These are phyloP conservation scores for Odontamblyopus rebecca DNA, from an alignment of 2,797 vertebrate genomes.

Conservation along the genomic window DNA sequence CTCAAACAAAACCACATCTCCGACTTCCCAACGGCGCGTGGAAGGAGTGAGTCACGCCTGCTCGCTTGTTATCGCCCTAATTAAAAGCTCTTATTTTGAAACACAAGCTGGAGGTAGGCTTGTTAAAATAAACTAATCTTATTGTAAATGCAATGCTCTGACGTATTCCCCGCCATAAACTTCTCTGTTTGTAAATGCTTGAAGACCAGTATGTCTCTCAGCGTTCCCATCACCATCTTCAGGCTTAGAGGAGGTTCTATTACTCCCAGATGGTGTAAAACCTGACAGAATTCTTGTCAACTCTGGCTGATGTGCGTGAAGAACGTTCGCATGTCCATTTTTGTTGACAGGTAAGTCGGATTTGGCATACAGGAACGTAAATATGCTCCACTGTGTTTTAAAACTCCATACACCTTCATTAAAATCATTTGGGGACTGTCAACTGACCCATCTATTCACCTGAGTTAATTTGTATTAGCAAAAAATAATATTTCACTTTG, in stretches of 20 bases:
- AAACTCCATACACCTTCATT: too few relatives aligned
- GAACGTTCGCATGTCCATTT: conserved; percentile 51
- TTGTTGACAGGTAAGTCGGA: conserved; percentile 56
- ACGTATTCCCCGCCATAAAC: conserved; percentile 40
- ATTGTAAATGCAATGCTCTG: conserved; percentile 40
- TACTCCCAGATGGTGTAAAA: conserved; percentile 61
- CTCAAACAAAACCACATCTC: conserved; percentile 53
- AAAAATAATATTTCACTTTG: too few relatives aligned
- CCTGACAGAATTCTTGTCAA: conserved; percentile 46
- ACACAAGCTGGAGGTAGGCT: conserved; percentile 3
- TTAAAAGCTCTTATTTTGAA: conserved; percentile 33
- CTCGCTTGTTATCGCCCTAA: conserved; percentile 32
- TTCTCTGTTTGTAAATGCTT: conserved; percentile 39
- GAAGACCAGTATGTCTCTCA: conserved; percentile 32
- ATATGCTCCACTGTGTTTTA: conserved; percentile 24
- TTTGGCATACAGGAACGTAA: conserved; percentile 41
- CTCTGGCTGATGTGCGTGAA: conserved; percentile 53
- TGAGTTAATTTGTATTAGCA: too few relatives aligned
- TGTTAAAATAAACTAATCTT: conserved; percentile 9
- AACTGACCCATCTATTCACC: too few relatives aligned
- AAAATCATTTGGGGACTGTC: too few relatives aligned
- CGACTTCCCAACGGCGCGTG: conserved; percentile 46
- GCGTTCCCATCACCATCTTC: conserved; percentile 33
- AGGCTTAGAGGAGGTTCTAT: conserved; percentile 39
- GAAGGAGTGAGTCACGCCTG: conserved; percentile 55